These are phyloP conservation scores for Chitala chitala DNA, from an alignment of 2,113 vertebrate genomes.

Conservation along the genomic window DNA sequence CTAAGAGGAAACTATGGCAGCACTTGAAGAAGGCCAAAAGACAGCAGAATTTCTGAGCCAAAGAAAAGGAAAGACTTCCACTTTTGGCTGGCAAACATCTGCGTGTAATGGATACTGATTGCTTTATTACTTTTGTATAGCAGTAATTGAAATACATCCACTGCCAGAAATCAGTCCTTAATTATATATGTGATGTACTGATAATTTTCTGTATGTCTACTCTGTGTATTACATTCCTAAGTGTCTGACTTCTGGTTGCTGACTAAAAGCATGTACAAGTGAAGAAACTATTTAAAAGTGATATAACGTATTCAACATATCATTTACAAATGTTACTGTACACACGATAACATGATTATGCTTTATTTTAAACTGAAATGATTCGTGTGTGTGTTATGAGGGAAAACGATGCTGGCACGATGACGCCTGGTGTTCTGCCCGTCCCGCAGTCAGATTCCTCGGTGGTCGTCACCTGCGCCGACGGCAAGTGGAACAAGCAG, in stretches of 20 bases:
- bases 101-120: constrained; percentile 20
- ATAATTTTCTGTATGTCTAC: not conserved
- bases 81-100: constrained; percentile 8
- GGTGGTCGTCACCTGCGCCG: constrained; percentile 80
- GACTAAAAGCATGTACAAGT: no score
- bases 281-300: no score
- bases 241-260: no score
- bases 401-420: not conserved
- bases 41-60: not conserved
- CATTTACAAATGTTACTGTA: not conserved
- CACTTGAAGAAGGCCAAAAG: constrained; percentile 11
- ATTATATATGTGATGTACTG: not conserved
- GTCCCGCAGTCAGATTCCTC: constrained; percentile 61
- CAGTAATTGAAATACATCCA: no score
- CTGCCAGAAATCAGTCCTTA: constrained; percentile 22
- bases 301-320: no score
- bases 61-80: not conserved
- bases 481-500: constrained; percentile 94
- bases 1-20: constrained; percentile 21
- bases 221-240: no score
- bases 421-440: not conserved
- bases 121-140: no score
- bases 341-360: no score
- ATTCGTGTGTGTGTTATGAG: no score
- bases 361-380: not conserved